phyloP scores from a whole-genome alignment of 53 echinoderm and acorn worm species.

The Pentamera pediparva region DNA sequence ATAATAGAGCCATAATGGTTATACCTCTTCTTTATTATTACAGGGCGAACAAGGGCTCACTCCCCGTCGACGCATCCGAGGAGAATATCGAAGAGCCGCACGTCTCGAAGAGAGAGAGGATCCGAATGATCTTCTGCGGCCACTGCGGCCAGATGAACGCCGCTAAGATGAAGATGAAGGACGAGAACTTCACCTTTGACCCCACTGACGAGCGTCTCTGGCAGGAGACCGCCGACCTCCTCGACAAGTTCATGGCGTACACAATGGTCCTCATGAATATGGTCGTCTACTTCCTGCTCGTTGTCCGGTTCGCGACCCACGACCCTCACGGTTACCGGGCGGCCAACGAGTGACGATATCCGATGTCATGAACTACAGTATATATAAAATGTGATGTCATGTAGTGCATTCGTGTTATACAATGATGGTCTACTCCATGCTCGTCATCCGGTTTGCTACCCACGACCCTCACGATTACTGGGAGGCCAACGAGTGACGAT shows the following conservation, averaged over 20 bases:
- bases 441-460: not conserved
- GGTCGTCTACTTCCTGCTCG: conserved; percentile 6
- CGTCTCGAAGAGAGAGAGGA: not conserved
- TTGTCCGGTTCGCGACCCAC: not conserved
- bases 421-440: conserved; percentile 14
- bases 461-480: not conserved
- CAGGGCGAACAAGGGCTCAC: not conserved
- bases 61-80: not conserved
- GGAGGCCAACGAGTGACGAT: not conserved
- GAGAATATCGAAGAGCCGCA: not conserved
- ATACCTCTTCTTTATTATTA: no score
- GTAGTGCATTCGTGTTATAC: not conserved
- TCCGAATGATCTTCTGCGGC: conserved; percentile 4
- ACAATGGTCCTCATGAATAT: not conserved
- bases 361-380: not conserved
- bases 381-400: not conserved
- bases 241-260: conserved; percentile 23
- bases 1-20: no score
- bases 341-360: not conserved
- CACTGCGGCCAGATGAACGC: conserved; percentile 22
- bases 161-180: not conserved
- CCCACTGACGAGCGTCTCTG: conserved; percentile 13
- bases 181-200: not conserved
- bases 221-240: conserved; percentile 1
- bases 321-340: not conserved